phyloP scores from a whole-genome alignment of 2,888 invertebrate genomes.

The Heliconius sara region DNA sequence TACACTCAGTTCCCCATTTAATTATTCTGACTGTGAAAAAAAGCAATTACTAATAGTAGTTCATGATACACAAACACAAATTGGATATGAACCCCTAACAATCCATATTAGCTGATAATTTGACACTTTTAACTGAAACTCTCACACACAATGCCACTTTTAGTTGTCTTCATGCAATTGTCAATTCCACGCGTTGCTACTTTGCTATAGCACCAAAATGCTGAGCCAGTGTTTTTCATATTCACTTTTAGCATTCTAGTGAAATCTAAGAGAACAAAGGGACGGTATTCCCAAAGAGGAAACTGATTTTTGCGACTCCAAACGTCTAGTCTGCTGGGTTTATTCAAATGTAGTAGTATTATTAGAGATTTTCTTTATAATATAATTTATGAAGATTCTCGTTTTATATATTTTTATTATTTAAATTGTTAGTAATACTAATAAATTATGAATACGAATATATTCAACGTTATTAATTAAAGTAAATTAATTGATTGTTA shows the following conservation, averaged over 20 bases:
- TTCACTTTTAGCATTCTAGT: conserved; percentile 43
- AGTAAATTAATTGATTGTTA: too few relatives aligned
- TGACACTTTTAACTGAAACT: neutral
- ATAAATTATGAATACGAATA: too few relatives aligned
- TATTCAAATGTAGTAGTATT: conserved; percentile 32
- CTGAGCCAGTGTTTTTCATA: conserved; percentile 44
- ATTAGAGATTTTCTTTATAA: conserved; percentile 1
- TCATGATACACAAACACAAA: too few relatives aligned
- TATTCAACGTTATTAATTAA: too few relatives aligned
- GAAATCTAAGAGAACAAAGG: conserved; percentile 44
- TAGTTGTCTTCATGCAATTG: neutral
- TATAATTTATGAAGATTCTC: neutral
- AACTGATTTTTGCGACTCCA: conserved; percentile 41
- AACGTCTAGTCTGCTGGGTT: conserved; percentile 33
- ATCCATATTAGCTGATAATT: neutral
- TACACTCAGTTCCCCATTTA: neutral
- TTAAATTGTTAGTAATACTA: too few relatives aligned
- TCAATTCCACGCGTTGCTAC: conserved; percentile 1
- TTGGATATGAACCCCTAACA: neutral
- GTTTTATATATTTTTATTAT: too few relatives aligned
- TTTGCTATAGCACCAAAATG: conserved; percentile 16
- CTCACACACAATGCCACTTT: neutral
- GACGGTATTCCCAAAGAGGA: conserved; percentile 34
- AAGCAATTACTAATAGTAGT: too few relatives aligned
- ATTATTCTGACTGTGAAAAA: too few relatives aligned